Evolutionary conservation across 2,888 invertebrate species (phyloP).

Genomic region (Cotesia congregata): DNA sequence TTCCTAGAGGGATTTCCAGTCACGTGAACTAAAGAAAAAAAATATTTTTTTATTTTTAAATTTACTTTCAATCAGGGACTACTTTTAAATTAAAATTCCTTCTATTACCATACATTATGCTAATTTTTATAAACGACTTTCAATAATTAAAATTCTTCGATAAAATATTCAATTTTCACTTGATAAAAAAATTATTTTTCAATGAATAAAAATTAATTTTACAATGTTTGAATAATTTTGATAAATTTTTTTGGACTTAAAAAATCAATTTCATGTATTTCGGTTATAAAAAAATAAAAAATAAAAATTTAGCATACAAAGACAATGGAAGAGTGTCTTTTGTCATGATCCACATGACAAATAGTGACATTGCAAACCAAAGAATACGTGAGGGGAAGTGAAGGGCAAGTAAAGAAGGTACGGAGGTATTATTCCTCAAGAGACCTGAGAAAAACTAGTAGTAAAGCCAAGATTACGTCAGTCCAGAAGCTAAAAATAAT

Average conservation of each 20-base stretch:
- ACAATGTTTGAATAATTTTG: too few species aligned
- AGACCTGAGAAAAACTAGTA: conserved; percentile 8
- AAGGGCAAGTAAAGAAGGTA: neutral
- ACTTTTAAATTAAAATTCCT: neutral
- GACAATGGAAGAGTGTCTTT: conserved; percentile 1
- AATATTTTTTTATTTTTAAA: neutral
- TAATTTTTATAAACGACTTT: neutral
- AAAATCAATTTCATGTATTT: neutral
- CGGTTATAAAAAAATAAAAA: neutral
- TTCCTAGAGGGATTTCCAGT: neutral
- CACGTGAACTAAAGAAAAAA: neutral
- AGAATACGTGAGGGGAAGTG: neutral
- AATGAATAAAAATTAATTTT: neutral
- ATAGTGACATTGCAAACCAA: neutral
- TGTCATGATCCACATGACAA: neutral
- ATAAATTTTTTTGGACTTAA: neutral
- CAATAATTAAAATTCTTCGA: neutral
- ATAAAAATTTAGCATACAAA: neutral
- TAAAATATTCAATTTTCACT: neutral
- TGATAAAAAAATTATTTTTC: neutral
- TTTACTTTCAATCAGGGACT: neutral
- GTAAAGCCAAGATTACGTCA: conserved; percentile 26
- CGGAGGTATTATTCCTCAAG: conserved; percentile 6
- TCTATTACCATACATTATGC: neutral
- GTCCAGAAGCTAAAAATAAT: conserved; percentile 11